Base-by-base conservation (phyloP, 2,113 vertebrate species). In the Notarius quadriscutis region DNA sequence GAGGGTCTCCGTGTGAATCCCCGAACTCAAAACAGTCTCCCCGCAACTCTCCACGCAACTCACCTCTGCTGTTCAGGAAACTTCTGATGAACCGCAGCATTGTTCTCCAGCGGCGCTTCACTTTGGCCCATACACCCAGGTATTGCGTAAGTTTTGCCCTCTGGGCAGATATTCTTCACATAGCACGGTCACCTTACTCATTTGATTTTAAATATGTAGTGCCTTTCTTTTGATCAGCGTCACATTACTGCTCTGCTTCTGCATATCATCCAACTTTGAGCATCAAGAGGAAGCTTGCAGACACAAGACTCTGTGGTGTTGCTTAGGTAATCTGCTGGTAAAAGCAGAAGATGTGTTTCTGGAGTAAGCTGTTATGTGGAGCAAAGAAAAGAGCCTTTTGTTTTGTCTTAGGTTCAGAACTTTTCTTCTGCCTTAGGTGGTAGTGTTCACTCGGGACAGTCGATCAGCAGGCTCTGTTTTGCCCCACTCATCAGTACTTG, bases 111-210 rank as follows among this genome's bases (percentile, higher is more conserved):
- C 94, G 97, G 81, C 96, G 97, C 63, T 98, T 97, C 95, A 97
- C 97, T 0, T 92, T 98, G 95, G 96, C 97, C 2, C 95, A 97
- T 92, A 95, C 96, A 75, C 96, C 96, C 92, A 96, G 97, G 97
- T 99, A 97, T 89, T 80, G 11, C 55, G 25, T 10, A 27, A 57
- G 65, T 15, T 63, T 18, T 82, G 78, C 7, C 10, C 67, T 83
- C 34, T 9, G 14, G n/a, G 51, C 51, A 53, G 30, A 81, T 1
- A 0, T 11, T 22, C 30, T 41, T 78, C 7, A 18, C n/a, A 9
- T 25, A 12, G 5, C 15, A 2, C 51, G 34, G 41, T 87, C 48
- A 63, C 27, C n/a, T 22, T 65, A 5, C 17, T 84, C 11, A 77
- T 34, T 50, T 75, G 34, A 83, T 87, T 84, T 82, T 63, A 22